Conservation (phyloP, 2,888 invertebrate genomes). For the Conchocele bisecta region DNA sequence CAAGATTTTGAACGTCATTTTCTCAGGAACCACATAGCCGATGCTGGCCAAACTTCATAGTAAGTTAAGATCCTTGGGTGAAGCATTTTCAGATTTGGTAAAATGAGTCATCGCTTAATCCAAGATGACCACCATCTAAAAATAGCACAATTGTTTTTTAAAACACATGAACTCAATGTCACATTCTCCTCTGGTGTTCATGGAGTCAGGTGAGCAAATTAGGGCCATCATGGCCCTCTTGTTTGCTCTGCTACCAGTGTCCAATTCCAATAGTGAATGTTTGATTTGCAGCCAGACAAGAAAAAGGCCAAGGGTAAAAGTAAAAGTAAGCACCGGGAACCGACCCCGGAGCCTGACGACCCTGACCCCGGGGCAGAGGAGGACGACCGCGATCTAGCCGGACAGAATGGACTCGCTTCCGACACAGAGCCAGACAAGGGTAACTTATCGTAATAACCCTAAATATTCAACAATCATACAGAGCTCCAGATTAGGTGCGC, state of each 20-base stretch:
- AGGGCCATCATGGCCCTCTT: not conserved
- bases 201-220: not conserved
- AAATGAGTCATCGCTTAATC: too few species aligned
- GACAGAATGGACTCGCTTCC: constrained; percentile 40
- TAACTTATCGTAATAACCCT: too few species aligned
- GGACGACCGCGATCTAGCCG: constrained; percentile 55
- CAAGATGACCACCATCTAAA: too few species aligned
- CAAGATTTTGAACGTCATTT: too few species aligned
- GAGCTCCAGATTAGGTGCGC: not conserved
- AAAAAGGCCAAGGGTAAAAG: constrained; percentile 9
- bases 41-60: too few species aligned
- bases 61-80: too few species aligned
- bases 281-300: not conserved
- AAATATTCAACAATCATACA: too few species aligned
- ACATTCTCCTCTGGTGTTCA: not conserved
- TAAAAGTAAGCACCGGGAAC: not conserved
- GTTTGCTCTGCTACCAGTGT: not conserved
- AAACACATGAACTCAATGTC: too few species aligned
- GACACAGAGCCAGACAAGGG: constrained; percentile 25
- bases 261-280: too few species aligned
- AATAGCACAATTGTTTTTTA: too few species aligned
- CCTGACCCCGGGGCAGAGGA: constrained; percentile 39
- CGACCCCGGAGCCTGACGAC: constrained; percentile 12
- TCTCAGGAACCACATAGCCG: too few species aligned
- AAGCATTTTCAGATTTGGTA: too few species aligned